Base-by-base conservation (phyloP, 2,888 invertebrate species). In the Creontiades dilutus region DNA sequence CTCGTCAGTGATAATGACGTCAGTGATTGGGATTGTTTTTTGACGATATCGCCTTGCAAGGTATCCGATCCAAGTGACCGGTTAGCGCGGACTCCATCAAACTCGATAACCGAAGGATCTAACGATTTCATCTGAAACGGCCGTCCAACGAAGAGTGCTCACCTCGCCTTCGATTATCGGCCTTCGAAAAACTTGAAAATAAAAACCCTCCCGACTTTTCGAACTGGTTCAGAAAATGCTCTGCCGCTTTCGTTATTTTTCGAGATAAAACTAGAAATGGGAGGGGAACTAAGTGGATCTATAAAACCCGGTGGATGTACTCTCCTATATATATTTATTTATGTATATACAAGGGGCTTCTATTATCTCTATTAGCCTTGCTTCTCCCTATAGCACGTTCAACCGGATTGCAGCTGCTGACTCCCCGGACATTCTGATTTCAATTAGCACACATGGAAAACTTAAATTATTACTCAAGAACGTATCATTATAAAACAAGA, bases 161-260 rank as follows among this genome's bases (percentile, higher is more conserved):
- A 11, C 52, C 16, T 52, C 52, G 13, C 52, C 14, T 52, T 14
- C 52, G 52, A 14, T 52, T 52, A 52, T 52, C 52, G 52, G 52
- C 14, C 52, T 52, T 52, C 52, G 52, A 27, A 68, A 68, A 23
- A 19, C 12, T 68, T 11, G 19, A 68, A 68, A 68, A 68, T 68
- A 68, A 68, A 68, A 68, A 68, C 23, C 68, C 68, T 7, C 68
- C 68, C 23, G 13, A 68, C 23, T 68, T 68, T 68, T 68, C 68
- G 68, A 68, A 68, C 68, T 68, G 68, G 68, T 68, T 68, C 68
- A 23, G 68, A 68, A 68, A 68, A 68, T 68, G 68, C 27, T 68
- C 68, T 23, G 68, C 11, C 68, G 12, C 68, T 68, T 68, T 23
- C 23, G 68, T 68, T 68, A 68, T 61, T 68, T 19, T 68, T 19